phyloP scores from a whole-genome alignment of 2,888 invertebrate species.

The Achlya flavicornis region DNA sequence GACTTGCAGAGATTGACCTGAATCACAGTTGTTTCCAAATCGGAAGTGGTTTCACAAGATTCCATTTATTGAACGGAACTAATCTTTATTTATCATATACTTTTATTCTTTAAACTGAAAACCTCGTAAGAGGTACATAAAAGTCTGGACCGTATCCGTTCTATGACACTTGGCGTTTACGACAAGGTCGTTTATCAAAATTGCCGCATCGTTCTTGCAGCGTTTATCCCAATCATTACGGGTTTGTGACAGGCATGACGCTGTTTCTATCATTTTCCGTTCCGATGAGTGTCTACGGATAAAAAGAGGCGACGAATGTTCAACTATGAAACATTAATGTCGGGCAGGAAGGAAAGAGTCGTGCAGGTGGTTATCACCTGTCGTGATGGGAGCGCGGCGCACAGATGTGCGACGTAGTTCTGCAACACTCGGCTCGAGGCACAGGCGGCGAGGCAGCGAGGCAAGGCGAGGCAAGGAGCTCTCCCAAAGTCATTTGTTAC shows the following conservation, averaged over 20 bases:
- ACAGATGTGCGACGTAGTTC: conserved; percentile 24
- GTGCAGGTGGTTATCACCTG: conserved; percentile 66
- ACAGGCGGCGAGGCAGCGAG: conserved; percentile 14
- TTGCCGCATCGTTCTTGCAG: background rate
- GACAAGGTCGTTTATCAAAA: conserved; percentile 7
- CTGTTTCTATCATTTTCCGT: conserved; percentile 35
- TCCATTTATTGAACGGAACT: conserved; percentile 10
- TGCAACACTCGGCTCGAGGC: conserved; percentile 14
- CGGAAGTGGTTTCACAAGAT: conserved; percentile 29
- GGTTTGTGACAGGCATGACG: conserved; percentile 16
- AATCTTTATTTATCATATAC: background rate
- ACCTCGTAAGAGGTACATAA: background rate
- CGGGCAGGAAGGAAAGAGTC: conserved; percentile 61
- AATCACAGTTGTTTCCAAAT: conserved; percentile 44
- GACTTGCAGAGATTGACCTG: conserved; percentile 58
- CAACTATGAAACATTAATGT: conserved; percentile 50
- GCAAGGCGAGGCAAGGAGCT: conserved; percentile 22
- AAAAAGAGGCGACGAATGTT: conserved; percentile 38
- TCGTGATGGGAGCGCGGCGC: conserved; percentile 28
- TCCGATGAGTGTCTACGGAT: conserved; percentile 24
- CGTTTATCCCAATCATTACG: background rate
- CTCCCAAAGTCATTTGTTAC: conserved; percentile 68
- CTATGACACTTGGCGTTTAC: background rate
- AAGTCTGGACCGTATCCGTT: background rate
- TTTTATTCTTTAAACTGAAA: background rate